These are phyloP conservation scores for Stegastes partitus DNA, from an alignment of 2,113 vertebrate species.

Conservation along the genomic window DNA sequence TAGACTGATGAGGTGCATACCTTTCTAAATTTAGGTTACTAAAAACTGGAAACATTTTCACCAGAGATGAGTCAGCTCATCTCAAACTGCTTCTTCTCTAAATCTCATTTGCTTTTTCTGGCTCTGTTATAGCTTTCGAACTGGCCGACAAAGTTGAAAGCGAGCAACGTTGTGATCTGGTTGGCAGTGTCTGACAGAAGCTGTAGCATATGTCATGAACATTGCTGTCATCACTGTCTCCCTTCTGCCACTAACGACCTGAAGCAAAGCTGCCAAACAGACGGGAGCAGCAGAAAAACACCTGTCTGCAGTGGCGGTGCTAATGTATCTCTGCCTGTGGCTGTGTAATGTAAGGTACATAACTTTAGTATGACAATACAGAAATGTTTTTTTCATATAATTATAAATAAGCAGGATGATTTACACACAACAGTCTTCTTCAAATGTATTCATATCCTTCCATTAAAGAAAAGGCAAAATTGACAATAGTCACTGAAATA, in stretches of 20 bases:
- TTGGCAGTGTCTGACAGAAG: neutral
- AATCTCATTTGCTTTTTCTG: neutral
- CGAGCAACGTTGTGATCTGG: neutral
- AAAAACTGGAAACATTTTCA: conserved; percentile 25
- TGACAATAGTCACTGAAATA: no score
- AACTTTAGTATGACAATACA: neutral
- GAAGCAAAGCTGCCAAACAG: neutral
- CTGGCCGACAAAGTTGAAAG: no score
- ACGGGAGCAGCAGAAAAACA: neutral
- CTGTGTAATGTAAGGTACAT: neutral
- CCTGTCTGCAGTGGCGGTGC: neutral
- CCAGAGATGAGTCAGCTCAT: conserved; percentile 17
- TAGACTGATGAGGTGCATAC: neutral
- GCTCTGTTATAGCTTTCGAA: neutral
- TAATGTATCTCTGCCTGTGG: neutral
- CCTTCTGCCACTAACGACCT: neutral
- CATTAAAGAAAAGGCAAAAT: no score
- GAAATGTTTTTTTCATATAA: neutral
- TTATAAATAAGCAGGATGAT: neutral
- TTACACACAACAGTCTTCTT: no score
- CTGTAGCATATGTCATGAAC: neutral
- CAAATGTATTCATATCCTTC: no score
- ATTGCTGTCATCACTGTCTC: neutral
- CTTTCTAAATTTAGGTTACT: conserved; percentile 18
- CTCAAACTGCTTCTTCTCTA: neutral